Conservation (phyloP, 2,888 invertebrate species). For the Drosophila vallismaia region DNA sequence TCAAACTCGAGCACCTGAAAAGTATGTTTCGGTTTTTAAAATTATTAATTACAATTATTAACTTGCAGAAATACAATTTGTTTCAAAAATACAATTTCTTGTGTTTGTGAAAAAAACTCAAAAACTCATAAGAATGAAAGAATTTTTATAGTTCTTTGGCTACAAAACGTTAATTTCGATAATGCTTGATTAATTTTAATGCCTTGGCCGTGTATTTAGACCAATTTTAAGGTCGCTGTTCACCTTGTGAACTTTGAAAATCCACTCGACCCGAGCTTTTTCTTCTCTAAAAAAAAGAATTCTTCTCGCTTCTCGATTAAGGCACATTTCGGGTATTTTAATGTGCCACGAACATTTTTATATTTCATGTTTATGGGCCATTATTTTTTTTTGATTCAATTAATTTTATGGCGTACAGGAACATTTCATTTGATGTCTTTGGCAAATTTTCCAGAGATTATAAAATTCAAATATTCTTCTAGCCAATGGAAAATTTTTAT, state of each 20-base stretch:
- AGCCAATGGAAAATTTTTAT: conserved; percentile 12
- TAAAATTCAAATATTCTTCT: conserved; percentile 41
- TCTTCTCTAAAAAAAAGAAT: conserved; percentile 31
- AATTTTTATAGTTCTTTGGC: not conserved
- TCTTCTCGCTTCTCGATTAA: conserved; percentile 23
- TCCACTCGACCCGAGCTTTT: conserved; percentile 11
- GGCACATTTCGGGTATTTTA: conserved; percentile 52
- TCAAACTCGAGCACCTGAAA: not conserved
- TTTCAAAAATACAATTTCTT: no score
- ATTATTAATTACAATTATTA: not conserved
- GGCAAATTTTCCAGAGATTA: conserved; percentile 50
- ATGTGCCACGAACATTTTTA: conserved; percentile 51
- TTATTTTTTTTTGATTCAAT: conserved; percentile 47
- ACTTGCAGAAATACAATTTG: no score
- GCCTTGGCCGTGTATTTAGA: conserved; percentile 15
- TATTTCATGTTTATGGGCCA: conserved; percentile 51
- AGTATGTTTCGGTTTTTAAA: not conserved
- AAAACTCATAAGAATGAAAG: not conserved
- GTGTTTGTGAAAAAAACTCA: not conserved
- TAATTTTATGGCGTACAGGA: conserved; percentile 48
- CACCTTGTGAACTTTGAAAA: conserved; percentile 39
- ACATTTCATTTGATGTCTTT: conserved; percentile 62
- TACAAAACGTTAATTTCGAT: conserved; percentile 2
- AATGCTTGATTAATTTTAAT: conserved; percentile 31
- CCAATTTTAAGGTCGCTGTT: conserved; percentile 31